Percentiles rank a stretch among this genome's conserved stretches.
These are phyloP conservation scores for Protaetia brevitarsis DNA, from an alignment of 1,140 invertebrate genomes.

Conservation along the genomic window DNA sequence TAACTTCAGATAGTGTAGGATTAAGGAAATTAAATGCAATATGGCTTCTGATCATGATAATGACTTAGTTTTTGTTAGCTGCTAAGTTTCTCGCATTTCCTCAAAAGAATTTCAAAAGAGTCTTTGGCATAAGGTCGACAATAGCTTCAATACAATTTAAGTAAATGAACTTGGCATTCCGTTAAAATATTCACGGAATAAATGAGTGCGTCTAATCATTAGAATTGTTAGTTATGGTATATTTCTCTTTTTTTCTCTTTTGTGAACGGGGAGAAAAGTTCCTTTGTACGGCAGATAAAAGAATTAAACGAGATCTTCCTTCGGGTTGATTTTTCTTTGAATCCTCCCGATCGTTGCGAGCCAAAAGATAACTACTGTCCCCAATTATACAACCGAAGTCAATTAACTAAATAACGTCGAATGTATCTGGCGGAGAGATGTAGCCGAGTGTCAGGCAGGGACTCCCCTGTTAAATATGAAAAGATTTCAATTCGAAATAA, in stretches of 20 bases:
- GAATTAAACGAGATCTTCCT: constrained; percentile 1
- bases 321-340: neutral
- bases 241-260: neutral
- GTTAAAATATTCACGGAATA: no score
- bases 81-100: no score
- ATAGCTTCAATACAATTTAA: no score
- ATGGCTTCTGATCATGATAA: no score
- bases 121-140: no score
- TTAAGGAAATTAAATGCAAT: no score
- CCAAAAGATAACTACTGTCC: neutral
- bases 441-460: constrained; percentile 36
- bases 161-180: no score
- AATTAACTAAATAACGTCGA: constrained; percentile 16
- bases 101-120: no score
- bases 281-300: neutral
- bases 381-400: constrained; percentile 7
- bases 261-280: no score
- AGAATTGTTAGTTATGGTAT: neutral
- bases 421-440: constrained; percentile 27
- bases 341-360: neutral
- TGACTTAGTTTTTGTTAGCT: no score
- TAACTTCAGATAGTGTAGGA: no score
- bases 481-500: constrained; percentile 43
- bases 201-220: no score
- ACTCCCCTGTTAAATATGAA: constrained; percentile 46